Evolutionary conservation across 1,140 invertebrate species (phyloP), one percentile per base, ranked within the genome.

Genomic region (Meloidogyne floridensis): DNA sequence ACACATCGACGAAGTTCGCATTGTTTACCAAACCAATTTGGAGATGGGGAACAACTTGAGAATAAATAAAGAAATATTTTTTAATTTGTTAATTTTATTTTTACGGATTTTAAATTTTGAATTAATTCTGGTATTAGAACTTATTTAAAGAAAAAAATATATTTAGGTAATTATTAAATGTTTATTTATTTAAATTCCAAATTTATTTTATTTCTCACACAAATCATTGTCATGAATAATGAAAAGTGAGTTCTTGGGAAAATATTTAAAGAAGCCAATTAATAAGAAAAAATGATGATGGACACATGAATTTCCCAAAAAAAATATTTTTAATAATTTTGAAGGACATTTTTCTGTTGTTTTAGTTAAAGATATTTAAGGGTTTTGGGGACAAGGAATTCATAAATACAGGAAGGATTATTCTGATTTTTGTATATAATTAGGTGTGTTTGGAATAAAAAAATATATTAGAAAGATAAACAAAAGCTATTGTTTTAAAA

Each of bases 11-110:
- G 47, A 56, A 77, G 69, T 77, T 77, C 51, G n/a, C 75, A 77
- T 47, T 77, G 75, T 42, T 15, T 11, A 13, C 75, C 75, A n/a
- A 77, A 77, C 75, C 75, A 77, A 56, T 77, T 77, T 8, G 75
- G 51, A 9, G 47, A 56, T 2, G 75, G 75, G 2, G 75, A 56
- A 54, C 75, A 77, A 54, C 75, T 77, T 65, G 4, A 32, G 32
- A 65, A 65, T 4, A 6, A n/a, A 65, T 47, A n/a, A 32, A 32
- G 32, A 32, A 32, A 32, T 32, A 32, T 32, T 32, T 32, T 32
- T 65, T 59, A 2, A 59, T 15, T 59, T 59, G 15, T n/a, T 59
- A 59, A 59, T 15, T 59, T 2, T 4, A 15, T 59, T 15, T 5
- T 59, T 59, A 3, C 4, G 4, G 4, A 47, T 47, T 47, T 47